Evolutionary conservation across 2,113 vertebrate species (phyloP), one percentile per base, ranked within the genome.

Genomic region (Sciurus niger): DNA sequence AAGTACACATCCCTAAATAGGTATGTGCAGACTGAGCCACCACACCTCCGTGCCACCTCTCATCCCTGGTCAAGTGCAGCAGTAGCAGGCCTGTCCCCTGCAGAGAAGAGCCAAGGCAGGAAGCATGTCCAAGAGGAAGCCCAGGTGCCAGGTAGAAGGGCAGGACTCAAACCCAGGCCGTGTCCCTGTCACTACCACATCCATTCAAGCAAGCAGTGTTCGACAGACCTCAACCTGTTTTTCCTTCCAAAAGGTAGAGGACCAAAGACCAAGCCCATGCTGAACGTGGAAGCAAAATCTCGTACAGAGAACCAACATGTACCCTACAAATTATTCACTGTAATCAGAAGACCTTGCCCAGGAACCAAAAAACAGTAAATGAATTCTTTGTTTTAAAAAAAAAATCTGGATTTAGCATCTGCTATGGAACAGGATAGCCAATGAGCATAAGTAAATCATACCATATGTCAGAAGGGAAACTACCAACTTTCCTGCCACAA

Each of bases 341-440:
- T 43, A 60, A 55, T 77, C 58, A 76, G n/a, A 83, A 89, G 46
- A 32, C 18, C 24, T 40, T 76, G 48, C 20, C 43, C 10, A 20
- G 67, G 51, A 84, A 78, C 48, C 60, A 46, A 96, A 89, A 93
- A 67, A 17, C n/a, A 46, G 40, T 68, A 63, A 78, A 70, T 55
- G 28, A 68, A 76, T 25, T 93, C 60, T 16, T 40, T 82, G 32
- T 43, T 43, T 6, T 40, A 40, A 40, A 40, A 40, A 60, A 79
- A 93, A 70, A 90, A 43, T 22, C 2, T 68, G 79, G 3, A 92
- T 58, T 77, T 11, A 25, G 90, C 8, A 46, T 30, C 24, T 43
- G 73, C 20, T 40, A 48, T 14, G 30, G 24, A 43, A 58, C 25
- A 85, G 46, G 37, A 30, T 4, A 60, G 46, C 28, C 32, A 53